Base-by-base conservation (phyloP, 2,113 vertebrate genomes). In the Eptatretus burgeri region DNA sequence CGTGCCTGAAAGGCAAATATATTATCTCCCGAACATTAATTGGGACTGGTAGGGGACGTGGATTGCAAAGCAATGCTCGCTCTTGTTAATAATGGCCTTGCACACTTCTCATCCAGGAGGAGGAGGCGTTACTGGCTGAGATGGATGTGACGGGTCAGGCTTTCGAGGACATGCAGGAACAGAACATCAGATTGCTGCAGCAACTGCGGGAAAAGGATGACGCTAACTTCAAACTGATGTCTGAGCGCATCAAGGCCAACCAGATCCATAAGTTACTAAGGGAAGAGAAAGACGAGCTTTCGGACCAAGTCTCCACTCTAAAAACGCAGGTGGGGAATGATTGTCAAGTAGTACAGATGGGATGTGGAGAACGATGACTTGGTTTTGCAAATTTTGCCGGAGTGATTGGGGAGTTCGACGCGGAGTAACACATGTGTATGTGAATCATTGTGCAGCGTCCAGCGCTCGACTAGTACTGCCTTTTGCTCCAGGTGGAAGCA, bases 121-220 rank as follows among this genome's bases (percentile, higher is more conserved):
- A 93, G 70, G 85, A 89, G 68, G 83, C 85, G 13, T 70, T 93
- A 69, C 75, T 89, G 63, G 87, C 85, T 1, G 85, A 93, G 75
- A 93, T 93, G 85, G 85, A 93, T 7, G 84, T 93, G 51, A 93
- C 85, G 0, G 85, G 85, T 16, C 85, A 93, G 71, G 85, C 85
- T 20, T 93, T 93, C 18, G 85, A 93, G 66, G 85, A 93, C 74
- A 93, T 93, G 85, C 85, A 93, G 72, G 85, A 93, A 69, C 85
- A 93, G 72, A 93, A 93, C 50, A 86, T 83, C 69, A 76, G 85
- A 2, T 76, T 93, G 60, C 71, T 87, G 67, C 85, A 84, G 74
- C 85, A 93, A 73, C 67, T 93, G 13, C 70, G 85, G 1, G 85
- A 93, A 68, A 93, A 93, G 70, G 85, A 93, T 1, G 85, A 93